Conservation (phyloP, 2,113 vertebrate genomes). For the Percina caprodes region DNA sequence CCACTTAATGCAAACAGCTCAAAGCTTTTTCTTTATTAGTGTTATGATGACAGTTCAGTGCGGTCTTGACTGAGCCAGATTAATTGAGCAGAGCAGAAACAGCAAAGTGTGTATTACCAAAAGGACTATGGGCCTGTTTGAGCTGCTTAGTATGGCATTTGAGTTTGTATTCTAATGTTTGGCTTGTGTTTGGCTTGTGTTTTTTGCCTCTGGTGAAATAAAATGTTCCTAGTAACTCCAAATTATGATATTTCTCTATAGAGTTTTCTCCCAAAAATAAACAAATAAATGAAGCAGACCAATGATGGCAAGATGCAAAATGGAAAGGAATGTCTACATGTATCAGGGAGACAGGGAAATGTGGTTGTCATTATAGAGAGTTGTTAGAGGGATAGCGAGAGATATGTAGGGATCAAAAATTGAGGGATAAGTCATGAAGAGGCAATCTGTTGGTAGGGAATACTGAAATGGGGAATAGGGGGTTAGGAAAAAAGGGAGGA, state of each 20-base stretch:
- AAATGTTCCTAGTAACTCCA: conserved; percentile 59
- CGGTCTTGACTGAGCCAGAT: conserved; percentile 72
- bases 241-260: conserved; percentile 14
- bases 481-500: neutral
- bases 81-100: conserved; percentile 70
- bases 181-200: conserved; percentile 50
- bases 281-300: conserved; percentile 3
- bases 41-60: conserved; percentile 70
- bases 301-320: conserved; percentile 18
- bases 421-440: conserved; percentile 15
- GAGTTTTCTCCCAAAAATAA: neutral
- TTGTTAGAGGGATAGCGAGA: conserved; percentile 33
- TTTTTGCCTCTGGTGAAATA: conserved; percentile 63
- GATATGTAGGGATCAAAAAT: conserved; percentile 30
- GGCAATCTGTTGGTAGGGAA: conserved; percentile 14
- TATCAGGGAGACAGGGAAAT: conserved; percentile 7
- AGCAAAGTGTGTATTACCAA: conserved; percentile 51
- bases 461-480: neutral
- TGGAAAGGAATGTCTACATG: conserved; percentile 5
- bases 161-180: conserved; percentile 59
- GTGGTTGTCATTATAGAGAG: conserved; percentile 37
- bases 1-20: conserved; percentile 80
- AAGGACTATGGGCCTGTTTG: conserved; percentile 51
- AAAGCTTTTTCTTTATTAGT: conserved; percentile 76
- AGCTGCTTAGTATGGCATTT: conserved; percentile 48